Base-by-base conservation (phyloP, 2,113 vertebrate genomes). In the Oceanites oceanicus region DNA sequence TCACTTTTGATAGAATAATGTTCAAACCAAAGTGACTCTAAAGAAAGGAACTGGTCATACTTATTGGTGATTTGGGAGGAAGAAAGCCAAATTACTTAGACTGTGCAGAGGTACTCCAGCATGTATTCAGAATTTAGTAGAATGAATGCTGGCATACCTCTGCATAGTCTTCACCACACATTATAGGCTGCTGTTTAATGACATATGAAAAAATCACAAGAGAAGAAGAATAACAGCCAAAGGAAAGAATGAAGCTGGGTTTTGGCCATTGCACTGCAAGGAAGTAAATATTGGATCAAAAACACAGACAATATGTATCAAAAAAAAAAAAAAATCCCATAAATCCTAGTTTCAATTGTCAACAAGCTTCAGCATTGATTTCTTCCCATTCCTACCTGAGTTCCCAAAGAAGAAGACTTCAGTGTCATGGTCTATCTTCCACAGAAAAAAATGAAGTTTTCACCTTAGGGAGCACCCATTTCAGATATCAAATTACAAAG, bases 211-310 rank as follows among this genome's bases (percentile, higher is more conserved):
- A 82, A 68, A 47, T 11, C 26, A 55, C 13, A 32, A 29, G 8
- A 72, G 7, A 45, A 53, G 27, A 44, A 53, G 6, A 88, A 36
- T 1, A 14, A 26, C 2, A 26, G 8, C 3, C 1, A 10, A 66
- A 61, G 4, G 12, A 4, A 88, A n/a, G 6, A 88, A 36, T 1
- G 14, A 63, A 53, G 13, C 1, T 30, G 18, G 1, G 0, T 13
- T 63, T 88, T 45, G 25, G 32, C 4, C 26, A 32, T 26, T 74
- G 2, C 29, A 49, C 13, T 63, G 38, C 29, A 82, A 85, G 13
- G 4, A 42, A 74, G 7, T 0, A 88, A 49, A 63, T 1, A 34
- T 11, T 36, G 15, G 11, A 74, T 74, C 34, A 67, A n/a, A 71
- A 67, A 18, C 22, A 40, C 2, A 78, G 32, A 25, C 4, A 36